Evolutionary conservation across 37 sponge, comb jelly and placozoan species (phyloP), one percentile per base, ranked within the genome.

Genomic region (Petrosia ficiformis): DNA sequence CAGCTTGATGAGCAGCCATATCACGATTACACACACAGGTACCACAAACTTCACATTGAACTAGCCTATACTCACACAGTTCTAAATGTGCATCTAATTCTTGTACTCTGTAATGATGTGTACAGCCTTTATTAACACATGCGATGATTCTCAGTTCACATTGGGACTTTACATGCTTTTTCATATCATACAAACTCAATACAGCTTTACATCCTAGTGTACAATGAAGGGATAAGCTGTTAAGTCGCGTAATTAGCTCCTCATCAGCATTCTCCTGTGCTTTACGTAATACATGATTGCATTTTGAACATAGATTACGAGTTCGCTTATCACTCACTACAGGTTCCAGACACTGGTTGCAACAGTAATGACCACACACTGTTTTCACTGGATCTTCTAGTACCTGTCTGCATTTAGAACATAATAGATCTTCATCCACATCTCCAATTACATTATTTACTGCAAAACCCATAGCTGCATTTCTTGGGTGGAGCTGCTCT

Each of bases 1-100:
- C 79, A 24, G 85, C 82, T 28, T 84, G 80, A 54, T 90, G 90
- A 10, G 78, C 82, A 6, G 78, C 35, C 82, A 87, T 73, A 74
- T 78, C 79, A 19, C 82, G 72, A 10, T 59, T n/a, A 1, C 61
- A 61, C 22, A 82, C 67, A 29, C 72, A 56, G 31, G 54, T 37
- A 11, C 76, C 72, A 63, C 88, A 82, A n/a, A 88, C 79, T 48
- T 65, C 64, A 39, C 75, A 84, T n/a, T 74, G 71, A 24, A 65
- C 69, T 22, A 84, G 39, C 35, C 85, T 74, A 67, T 84, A 75
- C 3, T 72, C 82, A 57, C 90, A 90, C 8, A 34, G 28, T n/a
- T 73, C 70, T 67, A 44, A 59, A 67, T 90, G 90, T 22, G 25
- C 40, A 21, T 80, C 69, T 63, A 80, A 30, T 6, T 77, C 67